These are phyloP conservation scores for Thalpophila matura DNA, from an alignment of 2,888 invertebrate species.

Conservation along the genomic window DNA sequence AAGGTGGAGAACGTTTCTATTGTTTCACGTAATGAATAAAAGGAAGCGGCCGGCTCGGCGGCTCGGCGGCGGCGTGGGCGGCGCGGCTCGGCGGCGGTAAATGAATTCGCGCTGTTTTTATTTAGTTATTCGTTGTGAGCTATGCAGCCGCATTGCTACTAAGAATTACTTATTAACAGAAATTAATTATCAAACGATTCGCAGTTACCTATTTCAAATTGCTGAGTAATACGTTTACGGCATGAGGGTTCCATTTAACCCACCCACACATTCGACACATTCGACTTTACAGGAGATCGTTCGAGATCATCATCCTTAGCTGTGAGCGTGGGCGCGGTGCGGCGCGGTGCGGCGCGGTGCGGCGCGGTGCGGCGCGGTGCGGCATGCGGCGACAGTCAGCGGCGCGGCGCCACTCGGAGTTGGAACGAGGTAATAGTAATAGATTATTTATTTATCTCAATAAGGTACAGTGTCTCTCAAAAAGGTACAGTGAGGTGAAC, in stretches of 20 bases:
- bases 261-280: background rate
- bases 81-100: constrained; percentile 3
- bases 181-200: constrained; percentile 34
- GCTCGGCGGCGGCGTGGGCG: background rate
- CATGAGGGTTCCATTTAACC: background rate
- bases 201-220: background rate
- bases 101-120: constrained; percentile 59
- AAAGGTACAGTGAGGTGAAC: constrained; percentile 48
- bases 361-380: background rate
- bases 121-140: constrained; percentile 52
- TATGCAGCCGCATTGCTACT: constrained; percentile 7
- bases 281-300: background rate
- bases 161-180: constrained; percentile 40
- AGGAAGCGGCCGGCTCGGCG: constrained; percentile 24
- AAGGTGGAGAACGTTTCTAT: constrained; percentile 63
- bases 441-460: too few species aligned
- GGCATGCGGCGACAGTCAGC: too few species aligned
- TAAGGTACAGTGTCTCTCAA: too few species aligned
- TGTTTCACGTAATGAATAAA: constrained; percentile 67
- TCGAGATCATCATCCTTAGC: background rate
- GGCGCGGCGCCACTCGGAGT: background rate
- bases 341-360: background rate
- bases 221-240: background rate
- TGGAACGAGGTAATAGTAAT: too few species aligned
- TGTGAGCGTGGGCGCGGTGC: background rate